These are phyloP conservation scores for Cinara cedri DNA, from an alignment of 2,888 invertebrate species.

Conservation along the genomic window DNA sequence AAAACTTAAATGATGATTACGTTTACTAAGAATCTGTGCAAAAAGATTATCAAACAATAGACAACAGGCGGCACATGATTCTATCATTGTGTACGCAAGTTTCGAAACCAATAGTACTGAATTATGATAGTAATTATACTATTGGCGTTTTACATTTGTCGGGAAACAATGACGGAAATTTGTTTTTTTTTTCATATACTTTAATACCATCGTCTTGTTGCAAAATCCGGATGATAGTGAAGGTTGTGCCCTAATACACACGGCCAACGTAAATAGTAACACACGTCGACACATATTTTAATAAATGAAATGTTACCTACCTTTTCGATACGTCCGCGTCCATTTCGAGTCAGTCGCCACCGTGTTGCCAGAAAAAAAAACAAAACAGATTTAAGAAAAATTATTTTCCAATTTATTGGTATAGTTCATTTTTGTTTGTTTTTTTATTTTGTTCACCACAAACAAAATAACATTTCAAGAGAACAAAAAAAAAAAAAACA, in stretches of 20 bases:
- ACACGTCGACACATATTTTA: constrained; percentile 22
- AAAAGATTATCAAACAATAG: too few relatives aligned
- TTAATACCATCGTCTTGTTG: not conserved
- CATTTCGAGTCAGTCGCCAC: constrained; percentile 7
- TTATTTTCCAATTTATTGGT: constrained; percentile 14
- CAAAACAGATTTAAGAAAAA: constrained; percentile 1
- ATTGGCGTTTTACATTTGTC: not conserved
- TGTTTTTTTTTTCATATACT: not conserved
- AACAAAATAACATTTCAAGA: constrained; percentile 41
- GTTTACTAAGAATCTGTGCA: too few relatives aligned
- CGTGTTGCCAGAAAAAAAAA: constrained; percentile 2
- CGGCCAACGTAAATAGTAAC: not conserved
- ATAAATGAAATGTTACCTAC: constrained; percentile 12
- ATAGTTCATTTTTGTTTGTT: constrained; percentile 34
- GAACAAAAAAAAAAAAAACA: constrained; percentile 17
- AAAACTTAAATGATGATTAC: too few relatives aligned
- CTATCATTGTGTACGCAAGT: too few relatives aligned
- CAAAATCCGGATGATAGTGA: not conserved
- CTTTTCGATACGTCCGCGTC: constrained; percentile 49
- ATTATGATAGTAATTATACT: not conserved
- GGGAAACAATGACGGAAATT: not conserved
- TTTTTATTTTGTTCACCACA: constrained; percentile 16
- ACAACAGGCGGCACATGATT: too few relatives aligned
- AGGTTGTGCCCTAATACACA: constrained; percentile 21
- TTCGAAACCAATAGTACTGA: too few relatives aligned